Base-by-base conservation (phyloP, 2,113 vertebrate species). In the Elaphurus davidianus region DNA sequence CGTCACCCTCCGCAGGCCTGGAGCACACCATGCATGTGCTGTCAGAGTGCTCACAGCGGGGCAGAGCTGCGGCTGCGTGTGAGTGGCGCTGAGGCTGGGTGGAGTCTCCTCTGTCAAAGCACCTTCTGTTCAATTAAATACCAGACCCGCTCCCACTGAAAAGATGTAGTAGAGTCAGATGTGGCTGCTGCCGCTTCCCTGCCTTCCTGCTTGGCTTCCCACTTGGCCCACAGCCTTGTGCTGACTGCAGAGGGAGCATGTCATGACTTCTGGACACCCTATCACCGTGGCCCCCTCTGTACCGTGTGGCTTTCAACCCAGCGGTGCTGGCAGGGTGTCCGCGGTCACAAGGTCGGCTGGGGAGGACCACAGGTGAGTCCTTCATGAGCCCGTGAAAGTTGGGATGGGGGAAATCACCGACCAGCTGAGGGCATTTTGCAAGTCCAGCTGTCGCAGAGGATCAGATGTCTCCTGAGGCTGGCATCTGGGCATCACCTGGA, bases 1-100 rank as follows among this genome's bases (percentile, higher is more conserved):
- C 95, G 90, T 97, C 97, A 94, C 45, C 71, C 45, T 93, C n/a
- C 88, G 55, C 88, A 94, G 76, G 83, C 50, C 91, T 98, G 91
- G 85, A 97, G 90, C 93, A 94, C 81, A 93, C 19, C 97, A 13
- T 12, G 13, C 47, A 97, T 95, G 40, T 45, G 92, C 33, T 92
- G 89, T 97, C 4, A 50, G 82, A 90, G 92, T 94, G 93, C 17
- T 33, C 40, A 90, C 43, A 57, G 93, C 83, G 45, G 86, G 96
- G 21, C 81, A 27, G 52, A 94, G 87, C 89, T 86, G 86, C 23
- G 50, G 93, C 83, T 96, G 64, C 6, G 0, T 62, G 52, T n/a
- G 6, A 33, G 50, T 3, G 36, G 27, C 13, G 15, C 52, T 52
- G 33, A 25, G 97, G 57, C 94, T 93, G 94, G 28, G 0, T 15